phyloP scores from a whole-genome alignment of 2,888 invertebrate genomes.

The Erebia aethiops region DNA sequence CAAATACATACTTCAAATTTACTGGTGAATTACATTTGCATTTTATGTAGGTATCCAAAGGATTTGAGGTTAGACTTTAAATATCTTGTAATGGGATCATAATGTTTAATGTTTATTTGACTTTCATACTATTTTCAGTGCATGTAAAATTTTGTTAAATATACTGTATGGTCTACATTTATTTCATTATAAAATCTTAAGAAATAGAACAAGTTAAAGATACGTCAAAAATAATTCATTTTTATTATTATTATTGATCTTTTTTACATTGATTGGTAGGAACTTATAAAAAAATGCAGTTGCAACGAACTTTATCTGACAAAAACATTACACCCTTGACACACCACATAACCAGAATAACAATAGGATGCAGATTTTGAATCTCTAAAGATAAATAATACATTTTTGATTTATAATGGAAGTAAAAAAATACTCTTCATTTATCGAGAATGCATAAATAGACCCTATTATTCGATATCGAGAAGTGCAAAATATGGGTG shows the following conservation, averaged over 20 bases:
- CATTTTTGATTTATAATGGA: conserved; percentile 82
- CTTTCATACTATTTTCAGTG: not conserved
- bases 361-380: conserved; percentile 82
- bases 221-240: too few species aligned
- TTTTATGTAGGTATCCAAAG: conserved; percentile 10
- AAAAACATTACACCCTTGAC: conserved; percentile 82
- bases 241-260: not conserved
- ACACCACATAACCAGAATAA: conserved; percentile 80
- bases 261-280: not conserved
- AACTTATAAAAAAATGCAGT: conserved; percentile 23
- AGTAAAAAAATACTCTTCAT: conserved; percentile 82
- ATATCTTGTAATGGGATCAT: conserved; percentile 6
- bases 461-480: conserved; percentile 80
- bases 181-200: too few species aligned
- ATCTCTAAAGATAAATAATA: conserved; percentile 83
- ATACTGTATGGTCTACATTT: not conserved
- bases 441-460: conserved; percentile 83
- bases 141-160: not conserved
- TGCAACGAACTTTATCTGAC: conserved; percentile 59
- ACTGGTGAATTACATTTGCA: conserved; percentile 26
- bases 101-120: conserved; percentile 18
- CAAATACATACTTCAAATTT: conserved; percentile 27
- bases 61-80: conserved; percentile 7
- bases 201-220: too few species aligned
- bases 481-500: conserved; percentile 84